These are phyloP conservation scores for Neoaliturus tenellus DNA, from an alignment of 2,888 invertebrate genomes.

Conservation along the genomic window DNA sequence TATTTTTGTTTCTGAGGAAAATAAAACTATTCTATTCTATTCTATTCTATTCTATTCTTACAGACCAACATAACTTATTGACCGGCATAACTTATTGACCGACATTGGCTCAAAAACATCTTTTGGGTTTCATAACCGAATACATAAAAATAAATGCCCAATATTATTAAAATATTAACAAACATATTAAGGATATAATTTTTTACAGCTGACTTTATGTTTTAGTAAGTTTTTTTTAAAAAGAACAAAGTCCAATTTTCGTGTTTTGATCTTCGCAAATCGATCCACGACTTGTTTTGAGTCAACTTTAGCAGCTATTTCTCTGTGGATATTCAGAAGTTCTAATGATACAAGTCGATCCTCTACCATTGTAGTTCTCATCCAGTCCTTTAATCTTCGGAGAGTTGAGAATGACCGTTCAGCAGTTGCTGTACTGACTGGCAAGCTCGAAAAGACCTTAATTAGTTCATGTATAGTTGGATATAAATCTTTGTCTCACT, in stretches of 20 bases:
- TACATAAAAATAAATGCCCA: too few relatives aligned
- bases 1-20: too few relatives aligned
- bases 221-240: too few relatives aligned
- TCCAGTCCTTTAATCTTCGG: constrained; percentile 49
- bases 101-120: too few relatives aligned
- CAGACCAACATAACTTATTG: too few relatives aligned
- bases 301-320: constrained; percentile 19
- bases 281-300: constrained; percentile 53
- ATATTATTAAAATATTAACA: too few relatives aligned
- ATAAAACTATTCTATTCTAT: too few relatives aligned
- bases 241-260: constrained; percentile 53
- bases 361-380: constrained; percentile 40
- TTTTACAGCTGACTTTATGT: too few relatives aligned
- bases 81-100: too few relatives aligned
- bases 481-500: constrained; percentile 40
- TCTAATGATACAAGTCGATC: constrained; percentile 46
- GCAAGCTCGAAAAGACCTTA: constrained; percentile 53
- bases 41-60: too few relatives aligned
- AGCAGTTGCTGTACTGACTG: constrained; percentile 52
- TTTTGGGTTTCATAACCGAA: too few relatives aligned
- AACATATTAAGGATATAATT: too few relatives aligned
- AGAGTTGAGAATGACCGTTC: constrained; percentile 56
- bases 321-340: constrained; percentile 53
- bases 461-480: constrained; percentile 11
- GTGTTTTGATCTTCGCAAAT: constrained; percentile 58